Percentiles rank a stretch among this genome's conserved stretches.
phyloP scores from a whole-genome alignment of 2,113 vertebrate genomes.

The Lagopus muta region DNA sequence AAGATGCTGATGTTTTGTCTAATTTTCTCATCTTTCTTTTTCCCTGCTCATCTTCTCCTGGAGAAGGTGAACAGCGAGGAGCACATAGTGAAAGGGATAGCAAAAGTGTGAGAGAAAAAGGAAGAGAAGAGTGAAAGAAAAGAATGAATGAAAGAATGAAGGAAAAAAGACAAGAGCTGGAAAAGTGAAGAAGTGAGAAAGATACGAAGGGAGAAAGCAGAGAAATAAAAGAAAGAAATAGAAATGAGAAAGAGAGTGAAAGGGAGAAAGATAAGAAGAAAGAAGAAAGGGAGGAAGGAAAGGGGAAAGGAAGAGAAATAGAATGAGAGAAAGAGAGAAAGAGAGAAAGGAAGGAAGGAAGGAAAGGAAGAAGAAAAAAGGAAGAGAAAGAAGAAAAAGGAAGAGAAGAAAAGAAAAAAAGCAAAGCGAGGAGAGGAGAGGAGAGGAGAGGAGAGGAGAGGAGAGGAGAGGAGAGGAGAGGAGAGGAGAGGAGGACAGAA shows the following conservation, averaged over 20 bases:
- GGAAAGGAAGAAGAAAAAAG: too few species aligned
- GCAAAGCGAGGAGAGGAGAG: too few species aligned
- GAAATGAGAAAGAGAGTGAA: not conserved
- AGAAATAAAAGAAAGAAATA: not conserved
- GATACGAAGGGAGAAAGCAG: too few species aligned
- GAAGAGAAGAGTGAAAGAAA: too few species aligned
- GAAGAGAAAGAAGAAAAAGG: too few species aligned
- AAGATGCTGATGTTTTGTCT: not conserved
- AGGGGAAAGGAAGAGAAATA: not conserved
- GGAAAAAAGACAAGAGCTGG: not conserved
- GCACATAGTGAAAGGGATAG: not conserved
- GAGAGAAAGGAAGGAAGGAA: too few species aligned
- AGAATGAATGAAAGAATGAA: too few species aligned
- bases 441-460: too few species aligned
- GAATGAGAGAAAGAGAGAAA: too few species aligned
- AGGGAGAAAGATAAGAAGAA: not conserved
- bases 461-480: too few species aligned
- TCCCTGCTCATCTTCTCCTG: not conserved
- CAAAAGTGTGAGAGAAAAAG: not conserved
- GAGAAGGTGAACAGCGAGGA: not conserved
- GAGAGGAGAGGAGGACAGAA: too few species aligned
- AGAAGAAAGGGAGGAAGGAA: not conserved
- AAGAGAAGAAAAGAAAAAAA: too few species aligned
- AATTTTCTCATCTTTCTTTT: not conserved
- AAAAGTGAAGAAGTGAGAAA: not conserved